phyloP scores from a whole-genome alignment of 2,888 invertebrate genomes.

The Caenorhabditis becei region DNA sequence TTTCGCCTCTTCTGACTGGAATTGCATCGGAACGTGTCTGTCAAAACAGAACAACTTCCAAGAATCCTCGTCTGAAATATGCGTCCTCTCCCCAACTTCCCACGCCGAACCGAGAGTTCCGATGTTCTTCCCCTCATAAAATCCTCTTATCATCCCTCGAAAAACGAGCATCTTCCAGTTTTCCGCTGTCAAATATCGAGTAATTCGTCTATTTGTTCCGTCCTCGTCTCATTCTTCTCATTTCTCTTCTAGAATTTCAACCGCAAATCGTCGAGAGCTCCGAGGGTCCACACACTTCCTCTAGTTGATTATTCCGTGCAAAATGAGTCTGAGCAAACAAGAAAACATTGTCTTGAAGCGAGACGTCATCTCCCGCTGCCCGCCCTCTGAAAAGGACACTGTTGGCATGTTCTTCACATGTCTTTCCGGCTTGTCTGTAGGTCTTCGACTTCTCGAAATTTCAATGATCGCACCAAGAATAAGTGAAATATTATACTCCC shows the following conservation, averaged over 20 bases:
- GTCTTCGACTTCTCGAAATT: background rate
- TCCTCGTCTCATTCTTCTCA: background rate
- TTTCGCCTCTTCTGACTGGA: background rate
- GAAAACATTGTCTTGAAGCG: constrained; percentile 24
- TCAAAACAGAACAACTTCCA: no score
- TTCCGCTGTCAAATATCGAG: background rate
- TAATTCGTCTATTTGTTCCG: background rate
- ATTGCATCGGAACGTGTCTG: background rate
- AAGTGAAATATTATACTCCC: background rate
- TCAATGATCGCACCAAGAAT: constrained; percentile 3
- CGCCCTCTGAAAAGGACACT: background rate
- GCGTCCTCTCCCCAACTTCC: background rate
- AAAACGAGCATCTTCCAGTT: background rate
- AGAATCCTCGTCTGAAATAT: background rate
- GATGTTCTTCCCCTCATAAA: background rate
- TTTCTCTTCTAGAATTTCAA: constrained; percentile 39
- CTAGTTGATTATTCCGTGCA: constrained; percentile 53
- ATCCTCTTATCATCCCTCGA: background rate
- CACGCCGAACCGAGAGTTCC: background rate
- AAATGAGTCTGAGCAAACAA: constrained; percentile 56
- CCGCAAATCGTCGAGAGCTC: constrained; percentile 9
- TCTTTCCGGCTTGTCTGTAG: background rate
- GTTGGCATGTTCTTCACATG: background rate
- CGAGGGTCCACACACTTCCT: constrained; percentile 7
- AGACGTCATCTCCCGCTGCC: constrained; percentile 17